phyloP scores from a whole-genome alignment of 1,140 invertebrate species.

The Leptestheria dahalacensis region DNA sequence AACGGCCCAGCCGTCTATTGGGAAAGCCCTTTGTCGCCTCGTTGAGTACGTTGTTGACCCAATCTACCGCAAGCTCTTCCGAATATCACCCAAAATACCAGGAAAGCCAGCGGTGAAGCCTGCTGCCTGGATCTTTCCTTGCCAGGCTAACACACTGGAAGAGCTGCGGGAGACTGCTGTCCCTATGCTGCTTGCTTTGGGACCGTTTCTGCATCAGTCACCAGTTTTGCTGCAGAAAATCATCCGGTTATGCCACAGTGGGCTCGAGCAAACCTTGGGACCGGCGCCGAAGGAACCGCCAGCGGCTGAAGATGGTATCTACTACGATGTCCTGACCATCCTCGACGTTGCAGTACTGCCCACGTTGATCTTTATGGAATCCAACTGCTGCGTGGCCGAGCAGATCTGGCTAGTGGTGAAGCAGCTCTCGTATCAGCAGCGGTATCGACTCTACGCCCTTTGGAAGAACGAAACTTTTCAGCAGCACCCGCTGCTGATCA shows the following conservation, averaged over 20 bases:
- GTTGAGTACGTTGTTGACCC: slow-evolving; percentile 75
- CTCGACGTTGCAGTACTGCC: slow-evolving; percentile 78
- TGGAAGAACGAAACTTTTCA: slow-evolving; percentile 85
- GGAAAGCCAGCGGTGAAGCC: slow-evolving; percentile 34
- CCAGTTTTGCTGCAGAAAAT: slow-evolving; percentile 79
- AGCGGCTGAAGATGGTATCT: slow-evolving; percentile 34
- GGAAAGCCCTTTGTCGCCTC: slow-evolving; percentile 58
- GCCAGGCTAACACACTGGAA: slow-evolving; percentile 41
- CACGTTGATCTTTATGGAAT: slow-evolving; percentile 74
- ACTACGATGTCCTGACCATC: slow-evolving; percentile 66
- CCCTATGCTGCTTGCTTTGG: slow-evolving; percentile 73
- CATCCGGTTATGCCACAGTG: slow-evolving; percentile 42
- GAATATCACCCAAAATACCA: slow-evolving; percentile 49
- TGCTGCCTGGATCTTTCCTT: slow-evolving; percentile 25
- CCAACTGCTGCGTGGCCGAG: slow-evolving; percentile 89
- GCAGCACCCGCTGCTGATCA: slow-evolving; percentile 63
- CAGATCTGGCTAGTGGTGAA: slow-evolving; percentile 88
- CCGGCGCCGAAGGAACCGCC: slow-evolving; percentile 19
- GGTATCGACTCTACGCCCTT: slow-evolving; percentile 78
- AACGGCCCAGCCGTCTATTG: slow-evolving; percentile 60
- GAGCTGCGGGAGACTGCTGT: slow-evolving; percentile 62
- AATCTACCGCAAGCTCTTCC: slow-evolving; percentile 58
- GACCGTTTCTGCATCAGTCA: slow-evolving; percentile 74
- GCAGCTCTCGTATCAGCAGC: slow-evolving; percentile 78
- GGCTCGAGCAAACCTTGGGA: slow-evolving; percentile 22